Percentiles rank a stretch among this genome's conserved stretches.
phyloP scores from a whole-genome alignment of 2,888 invertebrate genomes.

The Pachycephus smyrnensis region DNA sequence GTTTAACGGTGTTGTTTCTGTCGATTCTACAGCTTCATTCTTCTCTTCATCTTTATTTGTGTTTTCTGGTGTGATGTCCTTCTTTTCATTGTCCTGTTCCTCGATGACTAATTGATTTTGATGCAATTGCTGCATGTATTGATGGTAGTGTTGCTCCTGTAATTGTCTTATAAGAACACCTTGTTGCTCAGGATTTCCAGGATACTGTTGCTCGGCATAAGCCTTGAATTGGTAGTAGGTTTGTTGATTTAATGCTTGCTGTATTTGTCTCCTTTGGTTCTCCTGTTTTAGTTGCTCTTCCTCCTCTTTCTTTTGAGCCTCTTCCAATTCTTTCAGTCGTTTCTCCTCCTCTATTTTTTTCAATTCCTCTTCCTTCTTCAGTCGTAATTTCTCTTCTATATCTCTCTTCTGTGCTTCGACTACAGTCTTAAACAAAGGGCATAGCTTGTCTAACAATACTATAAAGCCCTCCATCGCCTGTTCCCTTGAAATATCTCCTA shows the following conservation, averaged over 20 bases:
- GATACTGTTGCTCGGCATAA: constrained; percentile 95
- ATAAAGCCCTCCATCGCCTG: constrained; percentile 95
- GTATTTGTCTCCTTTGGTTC: constrained; percentile 83
- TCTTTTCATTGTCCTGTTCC: constrained; percentile 50
- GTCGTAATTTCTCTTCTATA: constrained; percentile 81
- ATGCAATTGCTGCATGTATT: constrained; percentile 96
- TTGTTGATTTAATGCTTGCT: constrained; percentile 96
- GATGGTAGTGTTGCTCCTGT: constrained; percentile 98
- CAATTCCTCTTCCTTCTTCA: constrained; percentile 72
- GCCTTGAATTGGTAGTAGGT: constrained; percentile 90
- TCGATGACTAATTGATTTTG: constrained; percentile 64
- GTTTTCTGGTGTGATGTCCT: constrained; percentile 32
- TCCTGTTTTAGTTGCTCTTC: constrained; percentile 76
- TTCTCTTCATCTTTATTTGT: constrained; percentile 34
- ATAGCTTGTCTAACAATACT: constrained; percentile 85
- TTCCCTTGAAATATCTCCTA: constrained; percentile 86
- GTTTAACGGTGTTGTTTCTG: constrained; percentile 43
- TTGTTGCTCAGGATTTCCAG: constrained; percentile 88
- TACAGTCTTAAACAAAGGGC: constrained; percentile 91
- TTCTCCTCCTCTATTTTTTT: constrained; percentile 72
- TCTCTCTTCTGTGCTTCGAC: constrained; percentile 93
- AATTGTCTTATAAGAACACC: constrained; percentile 92
- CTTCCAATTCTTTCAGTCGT: constrained; percentile 68
- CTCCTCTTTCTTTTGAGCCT: constrained; percentile 69
- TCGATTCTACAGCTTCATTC: constrained; percentile 18